Percentiles rank a stretch among this genome's conserved stretches.
Evolutionary conservation across 2,113 vertebrate species (phyloP).

Genomic region (Cryptomyrus ogoouensis): DNA sequence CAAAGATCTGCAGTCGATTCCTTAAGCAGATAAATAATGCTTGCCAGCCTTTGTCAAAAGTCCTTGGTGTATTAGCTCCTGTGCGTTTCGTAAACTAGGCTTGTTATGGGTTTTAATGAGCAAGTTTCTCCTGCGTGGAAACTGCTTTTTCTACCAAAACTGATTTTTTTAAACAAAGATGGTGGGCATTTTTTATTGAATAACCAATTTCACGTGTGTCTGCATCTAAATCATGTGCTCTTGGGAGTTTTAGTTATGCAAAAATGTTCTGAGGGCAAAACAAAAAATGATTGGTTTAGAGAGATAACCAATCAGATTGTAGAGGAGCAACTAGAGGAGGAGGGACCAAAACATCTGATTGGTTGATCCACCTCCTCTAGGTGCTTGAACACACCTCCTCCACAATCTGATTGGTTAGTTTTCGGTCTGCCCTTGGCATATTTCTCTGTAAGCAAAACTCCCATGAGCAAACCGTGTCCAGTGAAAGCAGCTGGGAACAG

Average conservation of each 20-base stretch:
- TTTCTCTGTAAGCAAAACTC: not conserved
- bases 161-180: not conserved
- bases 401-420: not conserved
- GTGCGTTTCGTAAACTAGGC: not conserved
- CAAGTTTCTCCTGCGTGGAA: not conserved
- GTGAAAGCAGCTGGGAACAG: constrained; percentile 61
- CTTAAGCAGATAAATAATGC: not conserved
- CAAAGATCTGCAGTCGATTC: not conserved
- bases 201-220: not conserved
- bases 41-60: not conserved
- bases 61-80: not conserved
- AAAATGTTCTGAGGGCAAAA: not conserved
- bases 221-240: constrained; percentile 33
- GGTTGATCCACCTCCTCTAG: not conserved
- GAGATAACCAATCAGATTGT: not conserved
- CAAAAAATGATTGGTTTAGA: not conserved
- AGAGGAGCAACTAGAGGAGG: no score
- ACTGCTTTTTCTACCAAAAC: not conserved
- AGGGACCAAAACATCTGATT: no score
- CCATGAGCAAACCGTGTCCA: constrained; percentile 41
- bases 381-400: not conserved
- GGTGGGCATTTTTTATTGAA: not conserved
- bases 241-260: not conserved
- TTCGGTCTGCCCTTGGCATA: not conserved
- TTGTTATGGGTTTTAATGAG: not conserved